Evolutionary conservation across 2,797 vertebrate species (phyloP), one percentile per base, ranked within the genome.

Genomic region (Oryzias sinensis): DNA sequence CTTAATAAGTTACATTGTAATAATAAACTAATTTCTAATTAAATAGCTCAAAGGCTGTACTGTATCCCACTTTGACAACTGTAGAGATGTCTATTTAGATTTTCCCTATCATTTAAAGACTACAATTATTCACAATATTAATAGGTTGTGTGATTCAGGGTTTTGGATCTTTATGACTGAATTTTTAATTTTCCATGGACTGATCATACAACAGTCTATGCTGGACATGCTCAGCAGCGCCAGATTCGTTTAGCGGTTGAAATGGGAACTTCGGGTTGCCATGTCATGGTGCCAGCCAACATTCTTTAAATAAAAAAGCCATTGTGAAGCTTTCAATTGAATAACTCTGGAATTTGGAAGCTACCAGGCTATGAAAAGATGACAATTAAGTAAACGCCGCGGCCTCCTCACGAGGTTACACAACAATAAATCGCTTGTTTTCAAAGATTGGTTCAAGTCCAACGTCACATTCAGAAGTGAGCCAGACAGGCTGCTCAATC

Each of bases 401-500:
- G 3, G 14, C 29, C 13, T 59, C 17, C 42, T 43, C 9, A 11
- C 14, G 2, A 40, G 14, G 20, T 45, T 5, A 52, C 18, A 4
- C 42, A 3, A 27, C 14, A 56, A 65, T 41, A 57, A 63, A 52
- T 37, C 1, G 0, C n/a, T 49, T 62, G 11, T 69, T 37, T 37
- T 37, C 62, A 14, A 42, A 8, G 17, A n/a, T 52, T n/a, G 14
- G 18, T 45, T n/a, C 53, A 17, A 53, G 24, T 29, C 0, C 5
- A 59, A 59, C 79, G 68, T 80, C 78, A 73, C 33, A n/a, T 41
- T 13, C 52, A 24, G 53, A 27, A 41, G 48, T 17, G 2, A 16
- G 45, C n/a, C 20, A 59, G 16, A 1, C 77, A 87, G 85, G 62
- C 73, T 70, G 53, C 25, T 59, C 0, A 86, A 80, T 88, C 85